phyloP scores from a whole-genome alignment of 2,113 vertebrate species.

The Prunella fulvescens region DNA sequence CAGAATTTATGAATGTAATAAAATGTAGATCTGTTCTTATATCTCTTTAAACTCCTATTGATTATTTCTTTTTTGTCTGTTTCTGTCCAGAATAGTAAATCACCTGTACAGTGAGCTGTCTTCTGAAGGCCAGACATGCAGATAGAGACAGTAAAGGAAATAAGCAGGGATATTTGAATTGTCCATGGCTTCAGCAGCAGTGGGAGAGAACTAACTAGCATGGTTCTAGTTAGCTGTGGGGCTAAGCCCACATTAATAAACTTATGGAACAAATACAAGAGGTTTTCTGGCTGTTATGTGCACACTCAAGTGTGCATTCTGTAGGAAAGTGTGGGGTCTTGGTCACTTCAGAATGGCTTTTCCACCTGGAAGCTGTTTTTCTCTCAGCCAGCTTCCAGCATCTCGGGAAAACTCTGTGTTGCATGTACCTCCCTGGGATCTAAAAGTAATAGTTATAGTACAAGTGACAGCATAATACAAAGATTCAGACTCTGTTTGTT shows the following conservation, averaged over 20 bases:
- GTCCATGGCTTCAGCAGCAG: background rate
- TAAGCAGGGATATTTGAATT: background rate
- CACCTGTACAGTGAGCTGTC: background rate
- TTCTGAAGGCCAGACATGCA: background rate
- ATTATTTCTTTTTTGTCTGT: background rate
- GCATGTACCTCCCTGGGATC: background rate
- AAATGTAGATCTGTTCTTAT: background rate
- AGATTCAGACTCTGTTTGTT: conserved; percentile 10
- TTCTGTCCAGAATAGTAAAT: background rate
- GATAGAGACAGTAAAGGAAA: background rate
- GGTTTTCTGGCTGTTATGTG: background rate
- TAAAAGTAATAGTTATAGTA: background rate
- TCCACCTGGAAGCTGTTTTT: background rate
- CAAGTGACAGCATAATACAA: background rate
- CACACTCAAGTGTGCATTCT: background rate
- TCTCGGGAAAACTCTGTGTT: background rate
- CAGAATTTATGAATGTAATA: background rate
- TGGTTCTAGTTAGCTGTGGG: background rate
- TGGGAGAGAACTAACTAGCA: background rate
- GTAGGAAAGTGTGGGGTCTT: background rate
- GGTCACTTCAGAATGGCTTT: background rate
- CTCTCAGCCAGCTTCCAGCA: background rate
- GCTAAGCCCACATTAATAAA: background rate
- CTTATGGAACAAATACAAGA: background rate
- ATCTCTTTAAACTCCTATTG: background rate